Conservation (phyloP, 2,888 invertebrate genomes). For the Ophion slaviceki region DNA sequence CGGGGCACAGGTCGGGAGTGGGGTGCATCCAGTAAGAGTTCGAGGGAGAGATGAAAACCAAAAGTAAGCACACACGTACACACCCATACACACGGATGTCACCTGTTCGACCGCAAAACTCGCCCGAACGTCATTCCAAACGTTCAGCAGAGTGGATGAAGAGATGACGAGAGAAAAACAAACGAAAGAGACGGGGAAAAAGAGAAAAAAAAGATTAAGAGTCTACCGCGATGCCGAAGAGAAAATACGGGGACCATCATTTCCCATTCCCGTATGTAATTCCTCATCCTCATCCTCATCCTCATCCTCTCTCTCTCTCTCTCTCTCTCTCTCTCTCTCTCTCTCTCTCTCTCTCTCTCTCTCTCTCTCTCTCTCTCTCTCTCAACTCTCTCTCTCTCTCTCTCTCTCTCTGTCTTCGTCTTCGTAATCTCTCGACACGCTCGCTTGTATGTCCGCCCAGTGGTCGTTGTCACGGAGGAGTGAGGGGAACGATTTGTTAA, state of each 20-base stretch:
- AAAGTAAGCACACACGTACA: constrained; percentile 27
- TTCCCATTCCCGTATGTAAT: constrained; percentile 24
- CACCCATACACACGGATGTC: constrained; percentile 42
- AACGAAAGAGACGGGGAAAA: background rate
- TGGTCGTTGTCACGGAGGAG: constrained; percentile 36
- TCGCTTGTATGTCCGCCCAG: constrained; percentile 12
- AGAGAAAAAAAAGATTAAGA: constrained; percentile 10
- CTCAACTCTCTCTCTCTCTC: background rate
- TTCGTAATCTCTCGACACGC: constrained; percentile 20
- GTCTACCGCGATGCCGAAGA: constrained; percentile 43
- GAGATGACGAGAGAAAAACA: constrained; percentile 42
- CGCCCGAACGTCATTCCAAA: constrained; percentile 21
- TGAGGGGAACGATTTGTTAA: constrained; percentile 57
- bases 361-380: background rate
- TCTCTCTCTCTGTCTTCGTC: too few species aligned
- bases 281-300: background rate
- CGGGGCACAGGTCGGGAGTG: constrained; percentile 21
- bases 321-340: constrained; percentile 3
- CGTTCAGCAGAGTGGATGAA: constrained; percentile 52
- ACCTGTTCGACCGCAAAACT: constrained; percentile 54
- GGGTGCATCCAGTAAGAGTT: background rate
- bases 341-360: background rate
- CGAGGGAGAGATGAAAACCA: constrained; percentile 40
- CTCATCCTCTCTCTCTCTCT: too few species aligned
- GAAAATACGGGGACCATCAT: constrained; percentile 52